Evolutionary conservation across 2,113 vertebrate species (phyloP).

Genomic region (Tyto alba): DNA sequence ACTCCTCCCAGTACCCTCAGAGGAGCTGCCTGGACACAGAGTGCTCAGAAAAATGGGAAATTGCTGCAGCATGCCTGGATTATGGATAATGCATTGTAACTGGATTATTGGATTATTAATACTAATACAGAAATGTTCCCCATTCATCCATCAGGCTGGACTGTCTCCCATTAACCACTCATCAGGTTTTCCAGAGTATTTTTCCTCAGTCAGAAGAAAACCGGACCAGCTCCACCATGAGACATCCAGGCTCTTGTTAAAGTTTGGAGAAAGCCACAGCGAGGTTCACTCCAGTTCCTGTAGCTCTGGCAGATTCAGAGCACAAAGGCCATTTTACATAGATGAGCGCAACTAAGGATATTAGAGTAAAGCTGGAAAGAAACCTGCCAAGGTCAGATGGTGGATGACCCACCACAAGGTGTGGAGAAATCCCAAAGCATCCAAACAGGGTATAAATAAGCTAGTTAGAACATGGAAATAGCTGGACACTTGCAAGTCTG

Average conservation of each 20-base stretch:
- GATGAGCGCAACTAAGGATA: not conserved
- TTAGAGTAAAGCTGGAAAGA: not conserved
- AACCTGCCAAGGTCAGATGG: not conserved
- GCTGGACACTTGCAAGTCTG: not conserved
- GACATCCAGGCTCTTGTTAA: not conserved
- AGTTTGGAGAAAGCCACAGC: not conserved
- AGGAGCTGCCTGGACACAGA: not conserved
- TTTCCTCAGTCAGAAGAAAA: not conserved
- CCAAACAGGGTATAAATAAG: rapidly evolving
- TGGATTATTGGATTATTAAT: not conserved
- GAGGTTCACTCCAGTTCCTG: not conserved
- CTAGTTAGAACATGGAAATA: not conserved
- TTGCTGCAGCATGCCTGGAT: not conserved
- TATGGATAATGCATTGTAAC: not conserved
- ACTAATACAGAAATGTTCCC: not conserved
- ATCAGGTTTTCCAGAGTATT: not conserved
- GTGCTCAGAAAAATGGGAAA: not conserved
- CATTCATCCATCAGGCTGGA: not conserved
- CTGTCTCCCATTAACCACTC: not conserved
- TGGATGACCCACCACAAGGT: not conserved
- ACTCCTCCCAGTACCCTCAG: not conserved
- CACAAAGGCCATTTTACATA: rapidly evolving
- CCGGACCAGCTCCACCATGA: not conserved
- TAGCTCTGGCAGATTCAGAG: not conserved
- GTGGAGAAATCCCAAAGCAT: not conserved